Percentiles rank a stretch among this genome's conserved stretches.
Conservation (phyloP, 1,140 invertebrate species). For the Trialeurodes vaporariorum region DNA sequence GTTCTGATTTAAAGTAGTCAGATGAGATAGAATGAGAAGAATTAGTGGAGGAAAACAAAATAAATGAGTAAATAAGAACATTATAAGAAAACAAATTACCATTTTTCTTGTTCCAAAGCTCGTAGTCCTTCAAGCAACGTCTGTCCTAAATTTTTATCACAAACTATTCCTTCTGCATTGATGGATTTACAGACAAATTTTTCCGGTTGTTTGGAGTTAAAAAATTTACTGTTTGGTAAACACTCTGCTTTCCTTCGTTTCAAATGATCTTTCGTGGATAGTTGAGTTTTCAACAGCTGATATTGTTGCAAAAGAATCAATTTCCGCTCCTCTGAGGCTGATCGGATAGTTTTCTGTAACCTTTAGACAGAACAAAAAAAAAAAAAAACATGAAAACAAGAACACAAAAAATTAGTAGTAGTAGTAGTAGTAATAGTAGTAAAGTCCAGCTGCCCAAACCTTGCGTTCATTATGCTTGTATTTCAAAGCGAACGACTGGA, state of each 20-base stretch:
- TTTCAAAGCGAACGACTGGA: too few relatives aligned
- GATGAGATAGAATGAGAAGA: too few relatives aligned
- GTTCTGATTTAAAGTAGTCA: too few relatives aligned
- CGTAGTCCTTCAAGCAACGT: background rate
- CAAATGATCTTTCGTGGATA: slow-evolving; percentile 38
- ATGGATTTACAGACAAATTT: background rate
- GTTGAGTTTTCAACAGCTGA: slow-evolving; percentile 38
- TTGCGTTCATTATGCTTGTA: too few relatives aligned
- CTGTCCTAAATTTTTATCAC: background rate
- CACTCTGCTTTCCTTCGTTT: slow-evolving; percentile 35
- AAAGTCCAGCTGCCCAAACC: too few relatives aligned
- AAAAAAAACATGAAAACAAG: too few relatives aligned
- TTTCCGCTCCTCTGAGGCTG: slow-evolving; percentile 37
- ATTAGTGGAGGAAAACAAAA: too few relatives aligned
- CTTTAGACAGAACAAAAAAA: too few relatives aligned
- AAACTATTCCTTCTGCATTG: background rate
- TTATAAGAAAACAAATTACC: background rate
- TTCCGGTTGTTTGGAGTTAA: background rate
- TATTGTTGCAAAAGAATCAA: slow-evolving; percentile 37
- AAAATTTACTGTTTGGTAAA: background rate
- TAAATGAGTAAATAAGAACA: too few relatives aligned
- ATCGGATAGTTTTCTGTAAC: slow-evolving; percentile 36
- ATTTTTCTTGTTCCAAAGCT: background rate
- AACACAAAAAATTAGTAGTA: too few relatives aligned
- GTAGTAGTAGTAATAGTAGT: too few relatives aligned